Percentiles rank a stretch among this genome's conserved stretches.
Evolutionary conservation across 2,113 vertebrate genomes (phyloP).

Genomic region (Neomonachus schauinslandi): DNA sequence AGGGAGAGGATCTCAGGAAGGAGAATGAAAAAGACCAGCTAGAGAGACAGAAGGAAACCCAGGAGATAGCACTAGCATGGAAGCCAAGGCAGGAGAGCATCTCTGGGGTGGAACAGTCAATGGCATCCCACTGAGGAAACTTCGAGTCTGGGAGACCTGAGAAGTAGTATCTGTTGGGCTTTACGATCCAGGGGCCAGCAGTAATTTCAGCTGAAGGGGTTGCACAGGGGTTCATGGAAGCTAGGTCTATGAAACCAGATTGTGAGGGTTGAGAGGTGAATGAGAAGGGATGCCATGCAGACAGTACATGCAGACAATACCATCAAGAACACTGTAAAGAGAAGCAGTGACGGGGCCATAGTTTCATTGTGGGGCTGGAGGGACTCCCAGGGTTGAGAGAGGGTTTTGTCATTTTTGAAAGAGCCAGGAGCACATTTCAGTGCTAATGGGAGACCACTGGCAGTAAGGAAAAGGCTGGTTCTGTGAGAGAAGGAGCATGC

Average conservation of each 20-base stretch:
- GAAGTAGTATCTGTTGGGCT: neutral
- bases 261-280: neutral
- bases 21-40: neutral
- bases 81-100: neutral
- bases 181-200: neutral
- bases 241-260: neutral
- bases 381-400: neutral
- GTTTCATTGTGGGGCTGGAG: neutral
- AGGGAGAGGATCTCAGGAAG: neutral
- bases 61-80: neutral
- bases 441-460: neutral
- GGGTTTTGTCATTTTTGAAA: neutral
- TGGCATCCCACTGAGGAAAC: neutral
- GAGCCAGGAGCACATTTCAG: neutral
- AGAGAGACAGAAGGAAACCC: neutral
- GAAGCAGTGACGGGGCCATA: too few species aligned
- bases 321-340: neutral
- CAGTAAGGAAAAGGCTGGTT: neutral
- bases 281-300: too few species aligned
- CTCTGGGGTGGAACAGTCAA: fast-evolving
- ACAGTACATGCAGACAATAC: neutral
- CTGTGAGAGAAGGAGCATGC: neutral
- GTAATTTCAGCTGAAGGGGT: neutral
- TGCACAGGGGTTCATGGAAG: fast-evolving
- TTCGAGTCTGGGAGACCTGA: neutral